Evolutionary conservation across 2,888 invertebrate species (phyloP), one percentile per base, ranked within the genome.

Genomic region (Dorcus parallelipipedus): DNA sequence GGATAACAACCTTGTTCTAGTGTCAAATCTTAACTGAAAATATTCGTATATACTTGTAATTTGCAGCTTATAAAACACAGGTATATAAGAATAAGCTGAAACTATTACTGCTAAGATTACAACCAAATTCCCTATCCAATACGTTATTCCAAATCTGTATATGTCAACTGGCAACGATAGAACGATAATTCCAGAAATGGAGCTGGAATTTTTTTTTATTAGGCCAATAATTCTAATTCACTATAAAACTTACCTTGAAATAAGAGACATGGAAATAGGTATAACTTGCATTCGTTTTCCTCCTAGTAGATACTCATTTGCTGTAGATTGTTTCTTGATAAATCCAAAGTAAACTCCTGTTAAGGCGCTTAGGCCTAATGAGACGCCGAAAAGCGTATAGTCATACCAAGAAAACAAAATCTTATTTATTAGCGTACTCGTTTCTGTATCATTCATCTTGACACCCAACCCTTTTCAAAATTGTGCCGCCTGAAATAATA

Each of bases 161-260:
- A 90, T 84, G 71, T 91, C 91, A 0, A 89, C 84, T 0, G 91
- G 90, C 6, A 88, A 83, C 0, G 88, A 90, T 6, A 91, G 80
- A 8, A 91, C 77, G 0, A 90, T 88, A 42, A 90, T 85, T 41
- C 90, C 90, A 2, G 90, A 90, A 67, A 89, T 78, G 64, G 89
- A 87, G 69, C 90, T 90, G 74, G 51, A 78, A 76, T 55, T 39
- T 47, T 38, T 9, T 20, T 9, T 10, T n/a, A 14, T 40, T 23
- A 33, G 1, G 1, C 5, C 3, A 33, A 33, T 6, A 33, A 7
- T 33, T 7, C 26, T 6, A 33, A 23, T 23, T 48, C 9, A 23
- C 39, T 40, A 17, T 41, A 9, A 42, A 39, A 74, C 78, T 79
- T 75, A 88, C 89, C 88, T 88, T 3, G 90, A 86, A 66, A 88